Base-by-base conservation (phyloP, 2,888 invertebrate species). In the Drosophila kuntzei region DNA sequence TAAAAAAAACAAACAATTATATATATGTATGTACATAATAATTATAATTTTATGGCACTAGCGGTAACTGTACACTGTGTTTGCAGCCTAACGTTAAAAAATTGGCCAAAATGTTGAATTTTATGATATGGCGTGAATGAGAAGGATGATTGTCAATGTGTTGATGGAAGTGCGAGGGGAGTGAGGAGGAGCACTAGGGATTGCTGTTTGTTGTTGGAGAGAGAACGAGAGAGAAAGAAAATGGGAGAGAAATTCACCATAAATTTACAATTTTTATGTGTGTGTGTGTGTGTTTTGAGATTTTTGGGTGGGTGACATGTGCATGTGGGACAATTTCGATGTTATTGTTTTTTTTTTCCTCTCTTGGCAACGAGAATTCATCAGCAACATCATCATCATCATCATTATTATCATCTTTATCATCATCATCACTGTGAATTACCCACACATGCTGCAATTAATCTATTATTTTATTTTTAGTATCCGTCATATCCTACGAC, bases 311-410 rank as follows among this genome's bases (percentile, higher is more conserved):
- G 75, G 47, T 69, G 79, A 66, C 79, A 75, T 82, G 58, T 84
- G 67, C 81, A 87, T 80, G 73, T 83, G 87, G 58, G 74, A 61
- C 61, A 70, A 53, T 72, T 71, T 76, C n/a, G 57, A 57, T 60
- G 71, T 49, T 76, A 57, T 76, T 57, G 57, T 55, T 68, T 34
- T 27, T 27, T 27, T 27, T 3, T 22, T 22, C 2, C 27, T 53
- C 22, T 41, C 57, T 82, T 77, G 76, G 69, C 82, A 80, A 71
- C 68, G 66, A 64, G 64, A 76, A 80, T 77, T 71, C 76, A 81
- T 72, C 81, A 80, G 47, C 80, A 71, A 34, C 58, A 68, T 55
- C 60, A 53, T 50, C 47, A 34, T 36, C 50, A 36, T 36, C 55
- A 54, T 54, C 60, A 39, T 51, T 43, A 58, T 61, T 14, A 44